phyloP scores from a whole-genome alignment of 2,113 vertebrate species.

The Myrmecophaga tridactyla region DNA sequence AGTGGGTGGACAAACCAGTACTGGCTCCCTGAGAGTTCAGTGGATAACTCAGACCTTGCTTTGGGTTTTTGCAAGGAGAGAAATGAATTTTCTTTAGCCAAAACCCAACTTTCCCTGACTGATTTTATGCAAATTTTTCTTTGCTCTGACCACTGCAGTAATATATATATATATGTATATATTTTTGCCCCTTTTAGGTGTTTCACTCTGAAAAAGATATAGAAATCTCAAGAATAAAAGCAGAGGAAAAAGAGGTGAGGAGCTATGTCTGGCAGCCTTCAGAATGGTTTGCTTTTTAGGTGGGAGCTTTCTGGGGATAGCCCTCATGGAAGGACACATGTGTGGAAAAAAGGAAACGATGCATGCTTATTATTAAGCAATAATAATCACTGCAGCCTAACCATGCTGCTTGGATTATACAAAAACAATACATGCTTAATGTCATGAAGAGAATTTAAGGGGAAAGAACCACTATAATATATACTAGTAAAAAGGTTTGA shows the following conservation, averaged over 20 bases:
- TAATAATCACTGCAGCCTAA: background rate
- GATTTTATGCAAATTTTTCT: background rate
- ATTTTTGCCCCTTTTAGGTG: slow-evolving; percentile 16
- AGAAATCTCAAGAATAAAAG: background rate
- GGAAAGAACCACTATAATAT: too few species aligned
- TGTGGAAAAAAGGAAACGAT: background rate
- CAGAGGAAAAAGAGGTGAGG: slow-evolving; percentile 45
- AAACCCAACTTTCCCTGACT: too few species aligned
- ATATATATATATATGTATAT: too few species aligned
- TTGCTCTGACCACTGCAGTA: background rate
- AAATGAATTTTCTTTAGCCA: background rate
- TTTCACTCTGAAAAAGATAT: slow-evolving; percentile 38
- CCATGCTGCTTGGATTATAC: background rate
- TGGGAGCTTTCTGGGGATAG: background rate
- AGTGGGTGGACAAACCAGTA: fast-evolving
- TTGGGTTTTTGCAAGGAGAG: background rate
- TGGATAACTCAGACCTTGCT: background rate
- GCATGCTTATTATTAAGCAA: background rate
- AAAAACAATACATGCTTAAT: background rate
- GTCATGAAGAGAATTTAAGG: background rate
- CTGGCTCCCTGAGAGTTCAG: background rate
- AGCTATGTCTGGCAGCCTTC: background rate
- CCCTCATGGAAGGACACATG: background rate
- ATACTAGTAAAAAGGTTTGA: background rate
- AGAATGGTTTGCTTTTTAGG: background rate